Conservation (phyloP, 2,797 vertebrate species). For the Coregonus suidteri region DNA sequence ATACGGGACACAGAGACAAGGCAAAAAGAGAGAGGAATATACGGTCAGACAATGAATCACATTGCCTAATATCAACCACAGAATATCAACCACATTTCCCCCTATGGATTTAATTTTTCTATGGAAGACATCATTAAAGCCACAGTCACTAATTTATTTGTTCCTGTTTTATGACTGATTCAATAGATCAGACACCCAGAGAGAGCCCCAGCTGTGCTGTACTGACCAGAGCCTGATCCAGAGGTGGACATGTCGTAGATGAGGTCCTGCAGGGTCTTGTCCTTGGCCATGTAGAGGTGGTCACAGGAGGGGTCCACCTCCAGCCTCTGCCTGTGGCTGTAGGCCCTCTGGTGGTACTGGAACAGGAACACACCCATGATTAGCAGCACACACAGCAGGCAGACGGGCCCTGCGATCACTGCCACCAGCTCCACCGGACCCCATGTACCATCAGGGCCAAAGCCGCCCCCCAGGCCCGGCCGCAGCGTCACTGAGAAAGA, state of each 20-base stretch:
- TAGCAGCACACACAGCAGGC: conserved; percentile 87
- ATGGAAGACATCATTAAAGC: too few species aligned
- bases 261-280: conserved; percentile 93
- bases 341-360: conserved; percentile 89
- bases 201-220: too few species aligned
- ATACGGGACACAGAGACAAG: background rate
- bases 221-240: conserved; percentile 92
- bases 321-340: conserved; percentile 90
- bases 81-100: background rate
- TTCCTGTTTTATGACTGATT: too few species aligned
- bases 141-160: too few species aligned
- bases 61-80: background rate
- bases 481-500: conserved; percentile 58
- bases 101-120: too few species aligned
- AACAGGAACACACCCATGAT: conserved; percentile 85
- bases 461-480: conserved; percentile 40
- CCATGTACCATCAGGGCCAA: conserved; percentile 74
- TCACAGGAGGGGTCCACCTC: conserved; percentile 94
- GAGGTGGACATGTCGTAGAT: conserved; percentile 96
- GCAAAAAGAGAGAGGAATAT: background rate
- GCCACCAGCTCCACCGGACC: conserved; percentile 90
- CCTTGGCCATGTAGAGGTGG: conserved; percentile 91
- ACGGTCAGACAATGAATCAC: background rate
- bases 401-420: conserved; percentile 87
- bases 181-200: background rate